A percentile compares a stretch with the other conserved stretches of the same genome.
Conservation (phyloP, 2,113 vertebrate species). For the Pterocles orientalis region DNA sequence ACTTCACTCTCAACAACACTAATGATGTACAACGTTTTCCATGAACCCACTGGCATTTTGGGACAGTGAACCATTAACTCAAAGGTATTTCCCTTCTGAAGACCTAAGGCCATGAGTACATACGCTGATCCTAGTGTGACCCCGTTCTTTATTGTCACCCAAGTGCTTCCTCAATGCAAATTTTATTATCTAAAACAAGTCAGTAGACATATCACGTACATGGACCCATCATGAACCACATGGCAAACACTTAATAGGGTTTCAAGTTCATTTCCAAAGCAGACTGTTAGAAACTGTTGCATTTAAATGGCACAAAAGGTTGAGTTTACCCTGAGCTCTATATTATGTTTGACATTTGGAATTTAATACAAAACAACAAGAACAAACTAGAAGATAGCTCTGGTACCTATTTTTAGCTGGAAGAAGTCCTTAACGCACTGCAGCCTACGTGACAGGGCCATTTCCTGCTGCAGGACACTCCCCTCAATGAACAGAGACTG, state of each 20-base stretch:
- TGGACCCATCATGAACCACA: background rate
- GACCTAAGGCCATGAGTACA: background rate
- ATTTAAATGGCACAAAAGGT: constrained; percentile 35
- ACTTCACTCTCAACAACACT: background rate
- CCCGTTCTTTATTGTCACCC: background rate
- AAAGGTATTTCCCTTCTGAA: background rate
- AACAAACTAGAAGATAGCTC: background rate
- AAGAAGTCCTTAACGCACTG: background rate
- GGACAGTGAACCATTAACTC: background rate
- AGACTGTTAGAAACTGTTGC: background rate
- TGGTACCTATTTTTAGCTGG: background rate
- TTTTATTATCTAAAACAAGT: background rate
- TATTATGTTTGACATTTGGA: background rate
- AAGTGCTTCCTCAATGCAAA: background rate
- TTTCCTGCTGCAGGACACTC: background rate
- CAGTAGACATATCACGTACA: background rate
- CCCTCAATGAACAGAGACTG: background rate
- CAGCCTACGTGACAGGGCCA: background rate
- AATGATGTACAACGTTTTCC: background rate
- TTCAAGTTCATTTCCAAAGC: constrained; percentile 1
- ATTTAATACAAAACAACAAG: constrained; percentile 11
- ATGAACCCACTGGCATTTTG: background rate
- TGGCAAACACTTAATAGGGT: background rate
- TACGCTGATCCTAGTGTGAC: background rate
- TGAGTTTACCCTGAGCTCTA: constrained; percentile 21